These are phyloP conservation scores for Paracyclopina nana DNA, from an alignment of 1,140 invertebrate species.

Conservation along the genomic window DNA sequence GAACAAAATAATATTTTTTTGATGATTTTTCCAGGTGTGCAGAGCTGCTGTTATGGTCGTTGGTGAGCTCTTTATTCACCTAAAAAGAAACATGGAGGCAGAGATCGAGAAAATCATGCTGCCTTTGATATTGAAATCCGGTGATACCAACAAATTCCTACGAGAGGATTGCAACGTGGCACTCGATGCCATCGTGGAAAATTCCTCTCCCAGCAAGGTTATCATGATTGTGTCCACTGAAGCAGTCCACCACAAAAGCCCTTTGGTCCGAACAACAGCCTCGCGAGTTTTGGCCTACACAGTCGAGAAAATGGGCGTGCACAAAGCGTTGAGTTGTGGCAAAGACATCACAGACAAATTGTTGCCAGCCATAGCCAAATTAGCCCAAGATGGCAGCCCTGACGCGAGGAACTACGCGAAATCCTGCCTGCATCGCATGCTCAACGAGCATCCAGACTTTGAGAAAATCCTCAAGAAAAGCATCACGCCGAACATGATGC, in stretches of 20 bases:
- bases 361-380: conserved; percentile 51
- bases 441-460: conserved; percentile 35
- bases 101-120: conserved; percentile 66
- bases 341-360: conserved; percentile 58
- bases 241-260: conserved; percentile 54
- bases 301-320: conserved; percentile 45
- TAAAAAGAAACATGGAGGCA: conserved; percentile 25
- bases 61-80: conserved; percentile 3
- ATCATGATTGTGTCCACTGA: conserved; percentile 37
- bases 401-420: conserved; percentile 44
- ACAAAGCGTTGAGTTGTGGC: conserved; percentile 43
- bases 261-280: conserved; percentile 53
- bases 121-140: conserved; percentile 58
- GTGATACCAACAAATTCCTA: conserved; percentile 79
- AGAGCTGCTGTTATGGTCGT: conserved; percentile 16
- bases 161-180: conserved; percentile 64
- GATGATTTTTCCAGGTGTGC: conserved; percentile 2
- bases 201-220: conserved; percentile 37
- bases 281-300: conserved; percentile 51
- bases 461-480: conserved; percentile 39
- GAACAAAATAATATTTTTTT: not conserved
- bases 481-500: conserved; percentile 39
- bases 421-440: not conserved
- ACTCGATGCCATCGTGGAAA: conserved; percentile 52
- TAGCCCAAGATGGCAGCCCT: conserved; percentile 61